Evolutionary conservation across 2,797 vertebrate species (phyloP), one percentile per base, ranked within the genome.

Genomic region (Lacerta agilis): DNA sequence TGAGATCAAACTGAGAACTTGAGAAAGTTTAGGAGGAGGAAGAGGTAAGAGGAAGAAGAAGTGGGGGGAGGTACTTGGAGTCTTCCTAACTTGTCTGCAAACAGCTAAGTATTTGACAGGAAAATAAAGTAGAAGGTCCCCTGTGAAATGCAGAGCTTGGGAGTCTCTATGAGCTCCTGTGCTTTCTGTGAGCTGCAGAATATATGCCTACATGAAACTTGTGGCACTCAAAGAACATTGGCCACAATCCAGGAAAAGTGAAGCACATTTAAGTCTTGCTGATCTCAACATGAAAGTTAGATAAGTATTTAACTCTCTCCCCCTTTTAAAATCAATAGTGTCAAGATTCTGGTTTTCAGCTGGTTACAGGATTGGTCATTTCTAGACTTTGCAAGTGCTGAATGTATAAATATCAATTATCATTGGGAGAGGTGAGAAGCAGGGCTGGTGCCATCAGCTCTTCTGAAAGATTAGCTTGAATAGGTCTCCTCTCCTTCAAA

Each of bases 61-160:
- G 89, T 41, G 41, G 41, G 83, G 2, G 86, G 88, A n/a, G n/a
- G n/a, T n/a, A 64, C 79, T 88, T 86, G 55, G 8, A 83, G 91
- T 93, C 87, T 93, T 91, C 83, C 80, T 43, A 43, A 85, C 76
- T 87, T 90, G 33, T 88, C 88, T 93, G 89, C 89, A 93, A 95
- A 90, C 79, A 90, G 18, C 82, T 76, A 64, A 49, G 78, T 92
- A 64, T 64, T 64, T 79, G 80, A 73, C 79, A 41, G 93, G 86
- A 80, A 43, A 92, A 80, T 36, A 80, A 90, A 82, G 23, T 86
- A 38, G 27, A 87, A 49, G 78, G 66, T 1, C 66, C 2, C 1
- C 73, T 41, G 27, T n/a, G 45, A 86, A 72, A 73, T 66, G 20
- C 69, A 66, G 8, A n/a, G 8, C n/a, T 23, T 86, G 83, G 79